Percentiles rank a stretch among this genome's conserved stretches.
Conservation (phyloP, 2,888 invertebrate genomes). For the Drosophila tanythrix region DNA sequence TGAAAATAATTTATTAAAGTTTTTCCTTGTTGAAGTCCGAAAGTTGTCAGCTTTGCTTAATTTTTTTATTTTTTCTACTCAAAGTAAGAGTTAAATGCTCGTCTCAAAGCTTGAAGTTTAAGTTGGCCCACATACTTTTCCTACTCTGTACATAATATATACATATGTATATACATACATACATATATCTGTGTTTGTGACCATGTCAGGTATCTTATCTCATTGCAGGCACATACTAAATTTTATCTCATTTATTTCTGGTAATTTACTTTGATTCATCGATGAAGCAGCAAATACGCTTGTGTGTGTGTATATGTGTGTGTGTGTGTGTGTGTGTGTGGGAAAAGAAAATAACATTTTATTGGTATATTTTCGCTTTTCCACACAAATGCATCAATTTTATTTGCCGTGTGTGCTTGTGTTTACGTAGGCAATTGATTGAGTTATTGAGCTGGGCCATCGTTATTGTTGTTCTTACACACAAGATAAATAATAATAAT, state of each 20-base stretch:
- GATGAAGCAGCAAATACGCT: conserved; percentile 74
- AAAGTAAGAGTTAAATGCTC: neutral
- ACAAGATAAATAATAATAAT: conserved; percentile 62
- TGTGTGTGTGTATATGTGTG: neutral
- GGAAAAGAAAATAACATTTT: conserved; percentile 38
- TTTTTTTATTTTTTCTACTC: too few relatives aligned
- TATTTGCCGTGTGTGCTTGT: conserved; percentile 23
- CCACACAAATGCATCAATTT: conserved; percentile 55
- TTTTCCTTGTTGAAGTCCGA: neutral
- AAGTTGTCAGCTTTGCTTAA: neutral
- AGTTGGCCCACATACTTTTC: neutral
- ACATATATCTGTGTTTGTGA: neutral
- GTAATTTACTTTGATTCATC: conserved; percentile 81
- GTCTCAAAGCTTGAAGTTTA: neutral
- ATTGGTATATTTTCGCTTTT: conserved; percentile 43
- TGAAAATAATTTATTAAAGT: neutral
- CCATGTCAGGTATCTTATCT: conserved; percentile 37
- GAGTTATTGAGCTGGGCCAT: conserved; percentile 70
- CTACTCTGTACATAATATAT: neutral
- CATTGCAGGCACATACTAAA: conserved; percentile 63
- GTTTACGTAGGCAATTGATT: conserved; percentile 65
- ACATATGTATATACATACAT: neutral
- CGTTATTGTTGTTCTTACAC: conserved; percentile 39
- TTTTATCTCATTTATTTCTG: conserved; percentile 79
- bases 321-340: neutral